These are phyloP conservation scores for Luehdorfia chinensis DNA, from an alignment of 1,140 invertebrate genomes.

Conservation along the genomic window DNA sequence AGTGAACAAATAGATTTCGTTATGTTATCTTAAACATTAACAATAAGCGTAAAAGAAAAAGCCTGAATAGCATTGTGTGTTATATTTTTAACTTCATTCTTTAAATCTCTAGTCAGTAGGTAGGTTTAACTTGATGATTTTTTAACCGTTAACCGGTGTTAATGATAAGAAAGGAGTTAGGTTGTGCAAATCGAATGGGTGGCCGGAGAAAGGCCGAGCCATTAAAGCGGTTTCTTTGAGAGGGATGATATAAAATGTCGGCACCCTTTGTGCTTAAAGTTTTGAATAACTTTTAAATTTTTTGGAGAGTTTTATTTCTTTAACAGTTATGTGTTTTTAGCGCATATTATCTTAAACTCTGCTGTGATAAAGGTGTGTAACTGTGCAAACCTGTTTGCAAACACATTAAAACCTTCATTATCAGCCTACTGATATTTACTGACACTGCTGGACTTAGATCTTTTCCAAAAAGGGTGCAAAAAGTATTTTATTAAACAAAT, in stretches of 20 bases:
- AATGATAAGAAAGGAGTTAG: slow-evolving; percentile 43
- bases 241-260: slow-evolving; percentile 61
- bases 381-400: too few relatives aligned
- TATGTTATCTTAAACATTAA: slow-evolving; percentile 11
- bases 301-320: slow-evolving; percentile 56
- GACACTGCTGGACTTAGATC: too few relatives aligned
- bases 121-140: slow-evolving; percentile 19
- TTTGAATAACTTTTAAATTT: slow-evolving; percentile 27
- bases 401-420: too few relatives aligned
- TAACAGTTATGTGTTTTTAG: slow-evolving; percentile 50
- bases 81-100: slow-evolving; percentile 6
- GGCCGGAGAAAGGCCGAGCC: slow-evolving; percentile 42
- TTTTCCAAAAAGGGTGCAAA: too few relatives aligned
- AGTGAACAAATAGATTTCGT: slow-evolving; percentile 8
- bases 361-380: too few relatives aligned
- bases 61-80: background rate
- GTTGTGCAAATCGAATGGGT: slow-evolving; percentile 51
- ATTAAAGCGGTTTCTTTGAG: slow-evolving; percentile 52
- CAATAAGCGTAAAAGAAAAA: slow-evolving; percentile 5
- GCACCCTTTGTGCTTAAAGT: slow-evolving; percentile 44
- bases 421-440: too few relatives aligned
- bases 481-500: too few relatives aligned
- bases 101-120: slow-evolving; percentile 1
- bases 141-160: slow-evolving; percentile 33
- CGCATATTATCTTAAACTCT: too few relatives aligned